Evolutionary conservation across 2,113 vertebrate species (phyloP), one percentile per base, ranked within the genome.

Genomic region (Dissostichus mawsoni): DNA sequence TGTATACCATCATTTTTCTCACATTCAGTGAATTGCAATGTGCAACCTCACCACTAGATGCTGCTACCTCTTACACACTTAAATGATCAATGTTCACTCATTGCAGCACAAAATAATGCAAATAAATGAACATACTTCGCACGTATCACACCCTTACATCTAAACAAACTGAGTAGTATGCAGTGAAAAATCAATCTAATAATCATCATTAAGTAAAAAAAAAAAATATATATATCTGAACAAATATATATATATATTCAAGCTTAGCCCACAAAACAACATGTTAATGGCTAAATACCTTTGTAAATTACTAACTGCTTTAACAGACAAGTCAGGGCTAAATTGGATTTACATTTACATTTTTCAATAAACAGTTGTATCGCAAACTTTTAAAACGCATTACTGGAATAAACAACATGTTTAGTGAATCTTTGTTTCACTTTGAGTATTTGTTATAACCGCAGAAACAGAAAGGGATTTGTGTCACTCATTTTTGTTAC

Each of bases 401-500:
- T 47, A 52, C 0, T 1, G 5, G 1, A 69, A 61, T 75, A 4
- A 44, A 16, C 18, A 52, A 20, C 12, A 51, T 4, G 11, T 71
- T 65, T 6, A 7, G 18, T 13, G 13, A 33, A 69, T 53, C 48
- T 11, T 44, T 33, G 36, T 41, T 41, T 41, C 1, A 1, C 0
- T 8, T 4, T 33, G 9, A 41, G 13, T 17, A 2, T 48, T 20
- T 18, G 52, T 61, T 33, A 6, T 20, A 11, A 63, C 23, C 33
- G n/a, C 25, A 65, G 57, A 65, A 71, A 77, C 25, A 50, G 23
- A 51, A 8, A 73, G 29, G n/a, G 73, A 74, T 10, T 47, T 36
- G 41, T 61, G 6, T 50, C 20, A 41, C 72, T 66, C 12, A 14
- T 20, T 57, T 78, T 72, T 63, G 71, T 83, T 51, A 48, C 11